Percentiles rank a stretch among this genome's conserved stretches.
phyloP scores from a whole-genome alignment of 2,888 invertebrate species.

The Achlya flavicornis region DNA sequence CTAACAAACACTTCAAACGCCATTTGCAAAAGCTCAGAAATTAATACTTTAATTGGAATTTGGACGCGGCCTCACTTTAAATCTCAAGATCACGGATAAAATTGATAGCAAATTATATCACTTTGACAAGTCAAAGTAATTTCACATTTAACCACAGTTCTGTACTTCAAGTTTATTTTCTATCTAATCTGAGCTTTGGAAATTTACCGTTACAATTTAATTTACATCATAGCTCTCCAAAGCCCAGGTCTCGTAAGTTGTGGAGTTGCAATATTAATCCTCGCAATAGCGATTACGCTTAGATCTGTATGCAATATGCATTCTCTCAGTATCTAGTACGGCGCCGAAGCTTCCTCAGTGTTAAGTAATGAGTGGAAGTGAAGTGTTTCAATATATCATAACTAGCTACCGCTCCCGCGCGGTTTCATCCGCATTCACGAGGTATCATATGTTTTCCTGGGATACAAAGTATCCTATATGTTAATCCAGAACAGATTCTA shows the following conservation, averaged over 20 bases:
- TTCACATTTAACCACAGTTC: neutral
- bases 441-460: too few species aligned
- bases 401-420: too few species aligned
- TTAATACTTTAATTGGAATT: conserved; percentile 4
- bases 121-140: neutral
- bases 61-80: neutral
- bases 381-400: conserved; percentile 21
- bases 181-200: too few species aligned
- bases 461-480: too few species aligned
- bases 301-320: neutral
- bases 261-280: conserved; percentile 4
- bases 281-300: neutral
- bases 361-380: conserved; percentile 20
- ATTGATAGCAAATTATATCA: neutral
- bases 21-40: neutral
- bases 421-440: too few species aligned
- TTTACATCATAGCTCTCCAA: neutral
- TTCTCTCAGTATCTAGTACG: neutral
- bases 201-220: neutral
- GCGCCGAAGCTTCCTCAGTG: conserved; percentile 10
- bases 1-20: conserved; percentile 1
- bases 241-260: neutral
- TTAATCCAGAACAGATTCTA: too few species aligned
- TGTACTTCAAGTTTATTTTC: neutral
- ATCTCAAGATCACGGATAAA: neutral